Evolutionary conservation across 92 coral and sea anemone genomes (phyloP), one percentile per base, ranked within the genome.

Genomic region (Blastomussa wellsi): DNA sequence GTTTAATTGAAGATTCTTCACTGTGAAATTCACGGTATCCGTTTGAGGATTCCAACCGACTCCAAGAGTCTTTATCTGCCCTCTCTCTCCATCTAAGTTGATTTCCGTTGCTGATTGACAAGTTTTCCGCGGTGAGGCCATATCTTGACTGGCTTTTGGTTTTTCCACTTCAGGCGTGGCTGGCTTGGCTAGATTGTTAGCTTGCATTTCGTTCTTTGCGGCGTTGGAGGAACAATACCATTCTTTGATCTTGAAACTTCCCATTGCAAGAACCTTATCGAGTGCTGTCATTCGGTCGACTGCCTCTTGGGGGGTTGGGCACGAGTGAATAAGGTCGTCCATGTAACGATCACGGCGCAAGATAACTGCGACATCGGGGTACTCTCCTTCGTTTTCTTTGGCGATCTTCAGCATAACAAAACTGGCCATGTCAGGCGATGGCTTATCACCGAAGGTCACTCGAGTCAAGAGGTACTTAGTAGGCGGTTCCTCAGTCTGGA

Each of bases 401-500:
- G 90, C 88, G 12, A 85, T 90, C 59, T 49, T 81, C 59, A 90
- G 76, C 90, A 90, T 90, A 11, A 86, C 80, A 74, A 42, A 86
- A 57, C 86, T 85, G 17, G 90, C 83, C 89, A 89, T n/a, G n/a
- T n/a, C n/a, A n/a, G n/a, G n/a, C n/a, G n/a, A n/a, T n/a, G n/a
- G n/a, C n/a, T n/a, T n/a, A n/a, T n/a, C n/a, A n/a, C n/a, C n/a
- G n/a, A 89, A 89, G 42, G 86, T 72, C 15, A 78, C 88, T 70
- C 88, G 48, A 29, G 60, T 76, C 19, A 83, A 76, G 52, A 70
- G 69, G 87, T 83, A 77, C 3, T 59, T 65, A 5, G 86, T 79
- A 7, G 89, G 86, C 38, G 64, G 77, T 38, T 39, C 42, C 5
- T 82, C 13, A 5, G 79, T 60, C 6, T 89, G 81, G 13, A 89